phyloP scores from a whole-genome alignment of 2,888 invertebrate genomes.

The Phaedon cochleariae region DNA sequence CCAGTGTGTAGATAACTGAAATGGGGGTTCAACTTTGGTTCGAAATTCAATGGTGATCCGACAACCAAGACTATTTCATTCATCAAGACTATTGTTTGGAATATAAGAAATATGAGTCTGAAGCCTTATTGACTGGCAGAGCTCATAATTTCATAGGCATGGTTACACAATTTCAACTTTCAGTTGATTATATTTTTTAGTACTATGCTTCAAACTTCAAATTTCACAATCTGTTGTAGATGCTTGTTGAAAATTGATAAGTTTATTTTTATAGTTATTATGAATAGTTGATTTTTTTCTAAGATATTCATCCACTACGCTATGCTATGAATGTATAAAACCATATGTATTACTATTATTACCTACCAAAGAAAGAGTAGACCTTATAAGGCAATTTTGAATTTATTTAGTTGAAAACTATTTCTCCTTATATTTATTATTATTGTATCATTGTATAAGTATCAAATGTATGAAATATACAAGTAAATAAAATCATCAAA shows the following conservation, averaged over 20 bases:
- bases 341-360: slow-evolving; percentile 48
- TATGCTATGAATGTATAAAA: slow-evolving; percentile 59
- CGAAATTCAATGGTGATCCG: no score
- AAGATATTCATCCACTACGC: slow-evolving; percentile 55
- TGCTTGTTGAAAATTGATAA: slow-evolving; percentile 53
- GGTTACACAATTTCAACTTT: no score
- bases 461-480: slow-evolving; percentile 52
- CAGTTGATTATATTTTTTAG: not conserved
- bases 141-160: no score
- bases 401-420: slow-evolving; percentile 44
- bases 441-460: slow-evolving; percentile 59
- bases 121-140: no score
- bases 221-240: slow-evolving; percentile 44
- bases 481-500: slow-evolving; percentile 43
- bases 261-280: slow-evolving; percentile 56
- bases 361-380: slow-evolving; percentile 47
- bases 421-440: slow-evolving; percentile 45
- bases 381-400: slow-evolving; percentile 50
- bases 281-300: slow-evolving; percentile 40
- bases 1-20: no score
- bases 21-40: no score
- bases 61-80: no score
- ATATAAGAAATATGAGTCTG: no score
- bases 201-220: not conserved
- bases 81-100: no score